phyloP scores from a whole-genome alignment of 2,888 invertebrate species.

The Calephelis perditalis region DNA sequence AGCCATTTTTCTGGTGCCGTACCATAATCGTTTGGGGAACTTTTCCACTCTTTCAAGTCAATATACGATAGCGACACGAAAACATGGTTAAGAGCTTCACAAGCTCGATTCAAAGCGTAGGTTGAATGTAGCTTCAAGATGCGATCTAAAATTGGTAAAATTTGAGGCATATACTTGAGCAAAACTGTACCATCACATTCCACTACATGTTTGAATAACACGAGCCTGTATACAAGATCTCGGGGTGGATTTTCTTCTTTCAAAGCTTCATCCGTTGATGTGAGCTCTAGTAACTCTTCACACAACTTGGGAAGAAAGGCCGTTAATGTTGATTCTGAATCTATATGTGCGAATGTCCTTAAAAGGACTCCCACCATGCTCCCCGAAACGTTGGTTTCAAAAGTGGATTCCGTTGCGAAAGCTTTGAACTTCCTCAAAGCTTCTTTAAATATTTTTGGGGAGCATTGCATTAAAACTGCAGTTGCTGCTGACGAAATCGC shows the following conservation, averaged over 20 bases:
- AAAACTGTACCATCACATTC: conserved; percentile 82
- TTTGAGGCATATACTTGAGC: conserved; percentile 80
- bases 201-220: conserved; percentile 84
- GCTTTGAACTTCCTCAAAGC: conserved; percentile 86
- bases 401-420: conserved; percentile 85
- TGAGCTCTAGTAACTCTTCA: conserved; percentile 79
- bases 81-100: conserved; percentile 79
- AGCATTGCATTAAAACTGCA: conserved; percentile 85
- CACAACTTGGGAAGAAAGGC: conserved; percentile 86
- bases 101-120: conserved; percentile 81
- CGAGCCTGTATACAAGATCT: conserved; percentile 86
- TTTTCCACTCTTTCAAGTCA: conserved; percentile 80
- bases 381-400: conserved; percentile 91
- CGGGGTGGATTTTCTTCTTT: conserved; percentile 88
- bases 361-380: conserved; percentile 86
- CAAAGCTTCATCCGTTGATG: conserved; percentile 81
- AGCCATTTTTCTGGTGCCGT: conserved; percentile 82
- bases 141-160: conserved; percentile 83
- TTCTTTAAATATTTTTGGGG: conserved; percentile 78
- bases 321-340: conserved; percentile 83
- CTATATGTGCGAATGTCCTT: conserved; percentile 80
- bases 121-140: conserved; percentile 83
- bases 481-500: conserved; percentile 83
- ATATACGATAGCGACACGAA: conserved; percentile 79
- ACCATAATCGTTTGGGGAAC: conserved; percentile 79